A percentile compares a stretch with the other conserved stretches of the same genome.
phyloP scores from a whole-genome alignment of 2,113 vertebrate genomes.

The Canis aureus region DNA sequence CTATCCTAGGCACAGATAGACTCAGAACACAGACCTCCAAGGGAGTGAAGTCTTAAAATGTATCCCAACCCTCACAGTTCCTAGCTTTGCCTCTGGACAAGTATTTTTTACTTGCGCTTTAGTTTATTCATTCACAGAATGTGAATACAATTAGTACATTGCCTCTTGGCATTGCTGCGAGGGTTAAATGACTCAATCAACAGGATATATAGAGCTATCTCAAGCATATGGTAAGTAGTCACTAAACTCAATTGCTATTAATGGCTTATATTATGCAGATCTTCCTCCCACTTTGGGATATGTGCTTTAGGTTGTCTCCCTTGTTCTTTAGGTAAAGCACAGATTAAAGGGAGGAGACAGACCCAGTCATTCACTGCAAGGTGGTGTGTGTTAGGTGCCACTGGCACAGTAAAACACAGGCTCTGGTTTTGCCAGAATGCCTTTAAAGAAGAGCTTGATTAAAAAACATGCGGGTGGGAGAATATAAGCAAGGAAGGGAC shows the following conservation, averaged over 20 bases:
- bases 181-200: neutral
- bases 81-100: neutral
- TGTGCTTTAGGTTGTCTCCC: neutral
- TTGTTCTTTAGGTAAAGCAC: neutral
- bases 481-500: neutral
- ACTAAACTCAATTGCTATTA: neutral
- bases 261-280: neutral
- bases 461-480: neutral
- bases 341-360: neutral
- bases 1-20: neutral
- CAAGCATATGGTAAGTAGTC: neutral
- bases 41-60: neutral
- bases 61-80: neutral
- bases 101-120: neutral
- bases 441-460: neutral
- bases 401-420: neutral
- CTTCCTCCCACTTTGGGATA: neutral
- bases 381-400: neutral
- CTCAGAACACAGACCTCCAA: neutral
- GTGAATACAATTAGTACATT: neutral
- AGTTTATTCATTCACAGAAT: neutral
- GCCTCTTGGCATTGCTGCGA: neutral
- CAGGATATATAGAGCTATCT: neutral
- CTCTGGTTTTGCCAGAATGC: too few relatives aligned
- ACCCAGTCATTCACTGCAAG: neutral